Evolutionary conservation across 2,113 vertebrate genomes (phyloP).

Genomic region (Nerophis ophidion): DNA sequence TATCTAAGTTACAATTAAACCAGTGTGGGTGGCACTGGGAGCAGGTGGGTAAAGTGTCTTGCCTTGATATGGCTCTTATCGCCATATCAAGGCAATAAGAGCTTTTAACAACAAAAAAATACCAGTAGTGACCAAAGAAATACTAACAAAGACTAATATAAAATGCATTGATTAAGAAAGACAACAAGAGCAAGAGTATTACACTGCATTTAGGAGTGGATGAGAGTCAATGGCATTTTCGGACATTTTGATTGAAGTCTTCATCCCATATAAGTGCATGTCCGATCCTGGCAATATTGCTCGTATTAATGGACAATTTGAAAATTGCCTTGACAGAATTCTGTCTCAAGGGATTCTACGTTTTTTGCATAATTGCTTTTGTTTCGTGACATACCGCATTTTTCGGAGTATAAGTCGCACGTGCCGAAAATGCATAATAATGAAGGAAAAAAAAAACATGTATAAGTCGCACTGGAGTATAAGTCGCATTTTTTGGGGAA

Average conservation of each 20-base stretch:
- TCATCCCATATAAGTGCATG: constrained; percentile 54
- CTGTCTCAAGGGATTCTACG: constrained; percentile 30
- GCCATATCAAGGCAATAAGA: constrained; percentile 30
- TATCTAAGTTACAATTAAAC: too few species aligned
- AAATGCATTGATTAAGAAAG: constrained; percentile 45
- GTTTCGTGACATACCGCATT: constrained; percentile 25
- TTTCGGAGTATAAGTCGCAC: too few species aligned
- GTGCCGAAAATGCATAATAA: too few species aligned
- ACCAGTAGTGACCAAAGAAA: constrained; percentile 22
- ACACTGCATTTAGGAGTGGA: constrained; percentile 33
- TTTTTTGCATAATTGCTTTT: constrained; percentile 39
- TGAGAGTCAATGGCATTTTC: constrained; percentile 56
- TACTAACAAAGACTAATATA: constrained; percentile 23
- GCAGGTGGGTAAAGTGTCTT: too few species aligned
- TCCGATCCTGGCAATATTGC: constrained; percentile 30
- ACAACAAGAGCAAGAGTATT: constrained; percentile 25
- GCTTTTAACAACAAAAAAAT: constrained; percentile 27
- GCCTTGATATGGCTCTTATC: too few species aligned
- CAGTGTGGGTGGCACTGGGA: too few species aligned
- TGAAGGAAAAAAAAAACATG: too few species aligned
- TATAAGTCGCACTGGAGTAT: too few species aligned
- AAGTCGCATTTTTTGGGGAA: too few species aligned
- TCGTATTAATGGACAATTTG: constrained; percentile 25
- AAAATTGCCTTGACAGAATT: constrained; percentile 32
- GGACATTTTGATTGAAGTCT: constrained; percentile 34